Conservation (phyloP, 2,888 invertebrate genomes). For the Argyresthia goedartella region DNA sequence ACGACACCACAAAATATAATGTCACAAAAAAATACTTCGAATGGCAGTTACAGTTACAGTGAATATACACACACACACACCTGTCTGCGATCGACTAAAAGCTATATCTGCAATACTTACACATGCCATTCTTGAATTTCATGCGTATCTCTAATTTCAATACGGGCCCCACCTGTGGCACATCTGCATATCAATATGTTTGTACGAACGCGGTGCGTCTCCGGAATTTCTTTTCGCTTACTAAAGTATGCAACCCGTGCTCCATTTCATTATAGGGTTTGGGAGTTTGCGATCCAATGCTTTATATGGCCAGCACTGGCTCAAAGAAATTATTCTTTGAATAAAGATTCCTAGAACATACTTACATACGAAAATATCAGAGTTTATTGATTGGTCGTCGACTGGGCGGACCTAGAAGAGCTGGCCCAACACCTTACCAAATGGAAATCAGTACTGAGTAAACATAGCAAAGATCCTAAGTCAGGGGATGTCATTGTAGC, state of each 20-base stretch:
- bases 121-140: conserved; percentile 45
- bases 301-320: no score
- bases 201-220: conserved; percentile 28
- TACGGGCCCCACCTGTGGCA: conserved; percentile 63
- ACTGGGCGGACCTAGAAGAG: no score
- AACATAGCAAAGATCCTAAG: no score
- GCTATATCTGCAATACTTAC: conserved; percentile 34
- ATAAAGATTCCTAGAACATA: no score
- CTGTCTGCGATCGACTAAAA: conserved; percentile 21
- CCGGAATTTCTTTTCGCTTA: conserved; percentile 52
- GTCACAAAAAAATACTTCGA: background rate
- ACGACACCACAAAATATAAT: no score
- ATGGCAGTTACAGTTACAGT: background rate
- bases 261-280: conserved; percentile 55
- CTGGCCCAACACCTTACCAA: no score
- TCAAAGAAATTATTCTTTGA: no score
- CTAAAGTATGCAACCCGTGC: conserved; percentile 63
- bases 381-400: no score
- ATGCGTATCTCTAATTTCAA: conserved; percentile 65
- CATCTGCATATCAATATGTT: conserved; percentile 68
- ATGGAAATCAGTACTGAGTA: no score
- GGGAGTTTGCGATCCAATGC: background rate
- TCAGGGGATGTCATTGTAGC: no score
- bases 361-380: no score
- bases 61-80: conserved; percentile 11